Conservation (phyloP, 2,797 vertebrate species). For the Manis javanica region DNA sequence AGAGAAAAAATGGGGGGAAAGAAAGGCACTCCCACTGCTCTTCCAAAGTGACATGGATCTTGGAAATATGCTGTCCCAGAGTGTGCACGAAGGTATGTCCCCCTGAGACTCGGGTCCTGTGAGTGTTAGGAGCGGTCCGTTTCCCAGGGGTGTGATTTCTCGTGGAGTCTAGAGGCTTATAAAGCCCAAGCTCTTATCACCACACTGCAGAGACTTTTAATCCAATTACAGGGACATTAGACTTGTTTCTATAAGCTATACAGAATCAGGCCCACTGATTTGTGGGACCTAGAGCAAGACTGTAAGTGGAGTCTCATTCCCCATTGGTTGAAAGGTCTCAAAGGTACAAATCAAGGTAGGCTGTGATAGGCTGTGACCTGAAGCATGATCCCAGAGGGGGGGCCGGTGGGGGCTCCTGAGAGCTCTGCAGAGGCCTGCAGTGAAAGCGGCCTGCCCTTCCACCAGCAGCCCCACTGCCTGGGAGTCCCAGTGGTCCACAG, state of each 20-base stretch:
- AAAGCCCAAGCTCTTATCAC: background rate
- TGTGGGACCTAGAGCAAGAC: background rate
- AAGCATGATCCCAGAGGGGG: background rate
- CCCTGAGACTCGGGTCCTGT: background rate
- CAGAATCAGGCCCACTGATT: background rate
- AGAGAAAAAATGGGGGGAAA: background rate
- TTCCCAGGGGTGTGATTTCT: background rate
- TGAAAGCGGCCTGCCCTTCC: background rate
- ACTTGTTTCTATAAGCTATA: background rate
- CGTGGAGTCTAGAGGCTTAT: background rate
- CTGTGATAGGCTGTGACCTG: fast-evolving
- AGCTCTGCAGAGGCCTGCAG: background rate
- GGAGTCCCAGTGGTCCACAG: background rate
- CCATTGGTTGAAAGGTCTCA: background rate
- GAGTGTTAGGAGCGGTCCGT: background rate
- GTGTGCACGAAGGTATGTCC: fast-evolving
- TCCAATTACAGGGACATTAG: background rate
- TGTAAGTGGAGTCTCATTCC: background rate
- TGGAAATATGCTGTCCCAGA: background rate
- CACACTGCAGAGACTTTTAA: background rate
- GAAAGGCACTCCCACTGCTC: background rate
- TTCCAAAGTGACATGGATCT: fast-evolving
- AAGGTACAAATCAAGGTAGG: background rate
- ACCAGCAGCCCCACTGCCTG: no score
- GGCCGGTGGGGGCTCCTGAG: fast-evolving